Evolutionary conservation across 2,888 invertebrate species (phyloP), one percentile per base, ranked within the genome.

Genomic region (Brenthis ino): DNA sequence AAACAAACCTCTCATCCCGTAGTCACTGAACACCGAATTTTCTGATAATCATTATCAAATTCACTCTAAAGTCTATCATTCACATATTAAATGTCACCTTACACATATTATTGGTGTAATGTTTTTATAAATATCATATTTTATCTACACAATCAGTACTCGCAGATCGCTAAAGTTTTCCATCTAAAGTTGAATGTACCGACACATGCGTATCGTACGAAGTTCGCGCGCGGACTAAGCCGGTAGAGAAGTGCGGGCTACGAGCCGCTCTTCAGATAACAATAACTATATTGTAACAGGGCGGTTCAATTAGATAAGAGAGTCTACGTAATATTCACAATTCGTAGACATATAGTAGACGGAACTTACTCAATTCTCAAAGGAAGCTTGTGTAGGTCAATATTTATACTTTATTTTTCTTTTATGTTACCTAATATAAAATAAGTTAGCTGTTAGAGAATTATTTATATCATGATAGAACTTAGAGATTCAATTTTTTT

Each of bases 1-100:
- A 65, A 66, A 79, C 84, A 69, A 77, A 89, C 89, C 90, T 85
- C 79, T 85, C 89, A 89, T 89, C 70, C 75, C 75, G 75, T 74
- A 71, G 71, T 78, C 79, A 79, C 75, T 77, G 72, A 75, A 78
- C 80, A 75, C 74, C 71, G 72, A 68, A 54, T 72, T 77, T 76
- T 71, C 67, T 70, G 51, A 63, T 51, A 80, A 77, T 67, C 76
- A 67, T 73, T 70, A 68, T 72, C 65, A 69, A 68, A 67, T 47
- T 6, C 65, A 53, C 57, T 16, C n/a, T 53, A 68, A 64, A 71
- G 48, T 67, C 67, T 66, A 28, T 70, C 67, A 68, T 43, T 53
- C 63, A 63, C 63, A 54, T 16, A 53, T 53, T 0, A 14, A 37
- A 53, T 37, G 43, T 76, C 85, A 86, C 85, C 81, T 79, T 80